Conservation (phyloP, 2,888 invertebrate genomes). For the Brenthis daphne region DNA sequence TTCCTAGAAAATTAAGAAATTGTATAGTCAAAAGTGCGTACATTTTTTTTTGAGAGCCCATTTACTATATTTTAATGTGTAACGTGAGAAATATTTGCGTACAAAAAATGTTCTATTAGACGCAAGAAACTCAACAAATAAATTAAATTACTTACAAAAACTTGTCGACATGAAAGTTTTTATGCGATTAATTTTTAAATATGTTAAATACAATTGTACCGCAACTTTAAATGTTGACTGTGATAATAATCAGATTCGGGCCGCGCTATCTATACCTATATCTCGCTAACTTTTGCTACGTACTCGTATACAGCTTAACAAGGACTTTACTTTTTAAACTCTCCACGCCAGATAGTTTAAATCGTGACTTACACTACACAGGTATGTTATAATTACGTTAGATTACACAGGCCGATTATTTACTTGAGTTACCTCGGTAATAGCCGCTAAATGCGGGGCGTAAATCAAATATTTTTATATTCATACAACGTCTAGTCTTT, state of each 20-base stretch:
- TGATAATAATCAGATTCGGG: conserved; percentile 74
- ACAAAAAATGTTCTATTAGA: neutral
- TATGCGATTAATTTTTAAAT: neutral
- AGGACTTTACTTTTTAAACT: conserved; percentile 61
- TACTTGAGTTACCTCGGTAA: conserved; percentile 66
- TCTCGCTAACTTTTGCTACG: conserved; percentile 46
- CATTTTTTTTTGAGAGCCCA: neutral
- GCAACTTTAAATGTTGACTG: conserved; percentile 51
- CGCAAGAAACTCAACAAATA: neutral
- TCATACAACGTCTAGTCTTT: conserved; percentile 43
- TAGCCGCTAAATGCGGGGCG: conserved; percentile 50
- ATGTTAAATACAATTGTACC: conserved; percentile 45
- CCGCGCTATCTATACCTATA: conserved; percentile 57
- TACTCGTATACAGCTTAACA: conserved; percentile 45
- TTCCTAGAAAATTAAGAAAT: no score
- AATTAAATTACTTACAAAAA: neutral
- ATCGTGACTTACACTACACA: conserved; percentile 75
- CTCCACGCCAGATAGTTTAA: conserved; percentile 66
- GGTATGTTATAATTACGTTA: conserved; percentile 77
- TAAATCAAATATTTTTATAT: conserved; percentile 42
- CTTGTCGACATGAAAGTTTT: neutral
- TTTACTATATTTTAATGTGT: neutral
- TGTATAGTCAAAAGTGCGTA: no score
- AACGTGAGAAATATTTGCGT: neutral
- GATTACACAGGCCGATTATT: conserved; percentile 60